Base-by-base conservation (phyloP, 2,113 vertebrate genomes). In the Austrofundulus limnaeus region DNA sequence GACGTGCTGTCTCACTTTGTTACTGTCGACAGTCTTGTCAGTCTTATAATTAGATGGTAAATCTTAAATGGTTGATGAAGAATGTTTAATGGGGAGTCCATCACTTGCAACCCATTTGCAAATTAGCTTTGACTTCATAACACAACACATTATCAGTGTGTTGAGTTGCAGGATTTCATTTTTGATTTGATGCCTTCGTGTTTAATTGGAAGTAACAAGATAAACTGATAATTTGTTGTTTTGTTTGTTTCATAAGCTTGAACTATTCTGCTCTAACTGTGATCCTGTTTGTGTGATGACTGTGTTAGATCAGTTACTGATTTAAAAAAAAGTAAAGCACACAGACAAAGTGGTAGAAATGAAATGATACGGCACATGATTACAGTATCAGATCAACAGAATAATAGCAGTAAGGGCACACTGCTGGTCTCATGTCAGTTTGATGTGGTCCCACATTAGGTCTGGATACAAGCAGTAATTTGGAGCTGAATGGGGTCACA, bases 41-140 rank as follows among this genome's bases (percentile, higher is more conserved):
- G 66, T 82, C 38, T 23, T 53, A 59, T 75, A 80, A 80, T 84
- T 86, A 82, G 56, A 65, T 48, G 53, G 64, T 59, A 84, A 82
- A 80, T 70, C 74, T 66, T 48, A 69, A 84, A 77, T 72, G 75
- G 60, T 62, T 69, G 50, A 61, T 60, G 55, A 45, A 66, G 75
- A 81, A 66, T 77, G 38, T 63, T 84, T 78, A 68, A 77, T 77
- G 65, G 74, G 67, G 60, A 75, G 64, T 81, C 64, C 57, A 50
- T 83, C 77, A 79, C 74, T 70, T 83, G 77, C 75, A 79, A 65
- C 72, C 69, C 68, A 77, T 81, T 79, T 77, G 68, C 55, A 78
- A 83, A 83, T 70, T 61, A 52, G 75, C 66, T 62, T 71, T 73
- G 58, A 57, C 66, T 79, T 56, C 74, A 77, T 83, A 79, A 80